phyloP scores from a whole-genome alignment of 2,113 vertebrate genomes.

The Dromiciops gliroides region DNA sequence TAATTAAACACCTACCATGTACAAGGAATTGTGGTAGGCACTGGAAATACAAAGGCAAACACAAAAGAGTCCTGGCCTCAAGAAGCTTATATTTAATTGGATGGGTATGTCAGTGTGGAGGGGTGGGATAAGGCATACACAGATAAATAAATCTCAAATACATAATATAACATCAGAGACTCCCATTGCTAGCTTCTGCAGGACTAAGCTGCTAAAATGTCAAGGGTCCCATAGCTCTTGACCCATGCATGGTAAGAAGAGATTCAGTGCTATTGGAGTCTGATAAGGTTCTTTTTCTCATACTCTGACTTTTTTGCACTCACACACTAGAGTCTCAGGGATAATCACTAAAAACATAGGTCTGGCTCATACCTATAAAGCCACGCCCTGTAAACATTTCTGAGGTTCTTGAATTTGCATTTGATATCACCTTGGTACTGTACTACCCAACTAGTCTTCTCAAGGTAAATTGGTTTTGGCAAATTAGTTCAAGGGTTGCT shows the following conservation, averaged over 20 bases:
- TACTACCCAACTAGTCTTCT: not conserved
- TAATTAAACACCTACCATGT: not conserved
- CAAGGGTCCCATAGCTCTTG: not conserved
- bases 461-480: not conserved
- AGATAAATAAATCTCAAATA: not conserved
- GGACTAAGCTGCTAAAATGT: not conserved
- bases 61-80: not conserved
- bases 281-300: not conserved
- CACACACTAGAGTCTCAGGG: not conserved
- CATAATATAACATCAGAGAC: not conserved
- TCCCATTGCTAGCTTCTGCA: not conserved
- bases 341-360: not conserved
- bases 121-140: not conserved
- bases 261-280: not conserved
- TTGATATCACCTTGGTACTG: not conserved
- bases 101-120: rapidly evolving
- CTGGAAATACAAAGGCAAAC: not conserved
- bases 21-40: not conserved
- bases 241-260: not conserved
- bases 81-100: not conserved
- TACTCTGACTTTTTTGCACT: not conserved
- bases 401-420: not conserved
- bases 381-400: not conserved
- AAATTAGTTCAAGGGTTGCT: not conserved
- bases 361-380: not conserved